These are phyloP conservation scores for Perccottus glenii DNA, from an alignment of 2,113 vertebrate species.

Conservation along the genomic window DNA sequence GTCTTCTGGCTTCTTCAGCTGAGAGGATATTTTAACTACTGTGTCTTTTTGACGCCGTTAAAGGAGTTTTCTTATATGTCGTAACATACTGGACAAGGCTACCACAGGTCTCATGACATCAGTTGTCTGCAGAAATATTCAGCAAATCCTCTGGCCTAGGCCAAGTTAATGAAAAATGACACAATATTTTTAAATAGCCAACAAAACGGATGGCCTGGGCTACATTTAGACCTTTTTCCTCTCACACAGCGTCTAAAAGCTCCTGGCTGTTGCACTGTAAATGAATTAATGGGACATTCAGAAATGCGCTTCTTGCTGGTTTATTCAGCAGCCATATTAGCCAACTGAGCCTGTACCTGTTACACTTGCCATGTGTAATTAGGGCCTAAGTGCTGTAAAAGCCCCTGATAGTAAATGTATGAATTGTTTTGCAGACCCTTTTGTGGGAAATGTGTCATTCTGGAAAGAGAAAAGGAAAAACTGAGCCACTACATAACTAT, in stretches of 20 bases:
- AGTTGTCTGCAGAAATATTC: constrained; percentile 56
- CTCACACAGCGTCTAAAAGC: constrained; percentile 18
- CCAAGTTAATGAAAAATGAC: constrained; percentile 61
- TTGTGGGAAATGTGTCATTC: constrained; percentile 27
- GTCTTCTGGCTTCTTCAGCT: constrained; percentile 20
- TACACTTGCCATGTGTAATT: constrained; percentile 41
- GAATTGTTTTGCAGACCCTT: constrained; percentile 23
- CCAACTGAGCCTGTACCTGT: constrained; percentile 15
- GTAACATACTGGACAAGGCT: constrained; percentile 26
- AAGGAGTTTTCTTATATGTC: constrained; percentile 21
- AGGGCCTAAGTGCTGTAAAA: constrained; percentile 24
- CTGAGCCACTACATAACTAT: constrained; percentile 24
- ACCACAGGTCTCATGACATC: constrained; percentile 21
- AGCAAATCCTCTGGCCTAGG: constrained; percentile 34
- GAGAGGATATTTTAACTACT: constrained; percentile 6
- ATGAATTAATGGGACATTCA: constrained; percentile 36
- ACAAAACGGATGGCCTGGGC: constrained; percentile 62
- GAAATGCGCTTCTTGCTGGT: constrained; percentile 32
- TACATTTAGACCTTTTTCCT: constrained; percentile 28
- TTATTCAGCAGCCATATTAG: constrained; percentile 28
- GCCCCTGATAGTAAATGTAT: constrained; percentile 24
- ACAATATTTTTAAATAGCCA: constrained; percentile 50
- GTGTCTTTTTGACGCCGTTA: constrained; percentile 7
- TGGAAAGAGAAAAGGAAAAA: constrained; percentile 22
- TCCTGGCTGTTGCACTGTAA: constrained; percentile 34